Percentiles rank a stretch among this genome's conserved stretches.
Evolutionary conservation across 2,113 vertebrate genomes (phyloP).

Genomic region (zebrafish (Danio rerio)): DNA sequence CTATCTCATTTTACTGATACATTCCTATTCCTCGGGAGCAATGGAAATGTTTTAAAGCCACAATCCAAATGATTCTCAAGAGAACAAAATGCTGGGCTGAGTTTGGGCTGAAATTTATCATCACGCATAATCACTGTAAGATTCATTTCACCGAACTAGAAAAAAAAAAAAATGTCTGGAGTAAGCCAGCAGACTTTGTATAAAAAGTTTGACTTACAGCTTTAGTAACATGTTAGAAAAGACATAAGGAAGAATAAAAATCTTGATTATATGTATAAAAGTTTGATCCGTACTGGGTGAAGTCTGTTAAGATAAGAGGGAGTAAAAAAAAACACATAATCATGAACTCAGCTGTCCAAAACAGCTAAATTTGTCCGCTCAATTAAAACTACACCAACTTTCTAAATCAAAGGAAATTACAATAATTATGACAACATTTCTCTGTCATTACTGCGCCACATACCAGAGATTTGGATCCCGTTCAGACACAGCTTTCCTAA

Average conservation of each 20-base stretch:
- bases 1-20: constrained; percentile 53
- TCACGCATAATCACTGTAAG: constrained; percentile 40
- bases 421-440: constrained; percentile 60
- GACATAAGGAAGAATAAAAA: too few species aligned
- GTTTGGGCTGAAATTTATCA: constrained; percentile 42
- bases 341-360: constrained; percentile 44
- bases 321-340: constrained; percentile 21
- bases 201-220: neutral
- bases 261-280: too few species aligned
- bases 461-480: constrained; percentile 45
- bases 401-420: constrained; percentile 61
- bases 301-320: constrained; percentile 11
- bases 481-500: constrained; percentile 47
- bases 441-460: constrained; percentile 58
- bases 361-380: constrained; percentile 50
- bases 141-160: constrained; percentile 11
- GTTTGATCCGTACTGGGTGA: constrained; percentile 33
- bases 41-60: constrained; percentile 30
- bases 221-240: neutral
- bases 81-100: constrained; percentile 27
- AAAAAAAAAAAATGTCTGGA: neutral
- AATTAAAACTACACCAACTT: constrained; percentile 60
- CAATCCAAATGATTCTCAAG: constrained; percentile 40
- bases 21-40: constrained; percentile 40
- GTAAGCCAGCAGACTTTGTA: neutral